A percentile compares a stretch with the other conserved stretches of the same genome.
phyloP scores from a whole-genome alignment of 2,888 invertebrate species.

The Agapostemon virescens region DNA sequence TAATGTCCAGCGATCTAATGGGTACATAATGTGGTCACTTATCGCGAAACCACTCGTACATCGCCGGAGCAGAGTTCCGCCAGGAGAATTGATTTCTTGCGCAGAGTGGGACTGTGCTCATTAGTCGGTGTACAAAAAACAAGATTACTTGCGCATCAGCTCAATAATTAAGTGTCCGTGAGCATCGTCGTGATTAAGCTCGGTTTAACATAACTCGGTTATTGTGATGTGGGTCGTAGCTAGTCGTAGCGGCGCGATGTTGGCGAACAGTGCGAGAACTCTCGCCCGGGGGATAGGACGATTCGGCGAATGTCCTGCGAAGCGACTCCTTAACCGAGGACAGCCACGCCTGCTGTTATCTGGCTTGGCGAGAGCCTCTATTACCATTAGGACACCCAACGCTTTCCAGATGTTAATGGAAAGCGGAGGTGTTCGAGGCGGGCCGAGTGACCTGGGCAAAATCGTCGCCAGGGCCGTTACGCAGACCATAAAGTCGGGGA shows the following conservation, averaged over 20 bases:
- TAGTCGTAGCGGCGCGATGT: too few relatives aligned
- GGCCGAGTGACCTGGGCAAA: conserved; percentile 40
- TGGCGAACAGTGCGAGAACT: not conserved
- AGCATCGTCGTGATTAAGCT: not conserved
- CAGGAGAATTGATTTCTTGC: conserved; percentile 8
- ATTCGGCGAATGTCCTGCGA: conserved; percentile 39
- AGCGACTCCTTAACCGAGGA: conserved; percentile 35
- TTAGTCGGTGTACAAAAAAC: not conserved
- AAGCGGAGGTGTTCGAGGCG: conserved; percentile 59
- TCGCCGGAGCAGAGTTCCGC: not conserved
- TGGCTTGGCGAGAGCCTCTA: conserved; percentile 42
- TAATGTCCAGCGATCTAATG: not conserved
- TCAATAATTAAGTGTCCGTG: not conserved
- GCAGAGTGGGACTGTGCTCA: not conserved
- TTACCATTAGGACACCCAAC: conserved; percentile 58
- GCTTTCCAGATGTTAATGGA: conserved; percentile 64
- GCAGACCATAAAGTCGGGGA: conserved; percentile 51
- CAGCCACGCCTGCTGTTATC: conserved; percentile 61
- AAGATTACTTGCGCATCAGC: not conserved
- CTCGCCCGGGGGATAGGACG: conserved; percentile 3
- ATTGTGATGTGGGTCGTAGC: not conserved
- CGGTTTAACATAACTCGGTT: conserved; percentile 2
- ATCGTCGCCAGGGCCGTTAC: conserved; percentile 54
- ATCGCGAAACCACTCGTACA: not conserved
- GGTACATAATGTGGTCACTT: not conserved